Conservation (phyloP, 2,888 invertebrate species). For the Papilio gigon region DNA sequence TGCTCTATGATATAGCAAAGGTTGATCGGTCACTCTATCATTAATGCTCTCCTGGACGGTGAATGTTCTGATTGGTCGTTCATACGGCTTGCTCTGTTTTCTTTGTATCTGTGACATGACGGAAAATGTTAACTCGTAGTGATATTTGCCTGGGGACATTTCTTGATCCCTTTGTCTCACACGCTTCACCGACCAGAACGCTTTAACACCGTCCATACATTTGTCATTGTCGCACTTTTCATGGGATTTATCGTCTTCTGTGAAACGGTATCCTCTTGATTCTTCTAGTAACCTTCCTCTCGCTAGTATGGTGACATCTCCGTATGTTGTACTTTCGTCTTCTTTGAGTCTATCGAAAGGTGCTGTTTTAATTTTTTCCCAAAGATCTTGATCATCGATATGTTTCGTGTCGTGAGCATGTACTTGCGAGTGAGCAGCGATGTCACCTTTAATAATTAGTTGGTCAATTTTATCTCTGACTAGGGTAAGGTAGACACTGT, state of each 20-base stretch:
- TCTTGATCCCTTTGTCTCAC: slow-evolving; percentile 84
- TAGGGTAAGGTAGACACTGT: slow-evolving; percentile 85
- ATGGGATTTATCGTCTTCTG: slow-evolving; percentile 71
- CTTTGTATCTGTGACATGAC: slow-evolving; percentile 81
- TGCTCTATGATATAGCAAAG: slow-evolving; percentile 49
- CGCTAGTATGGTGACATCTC: slow-evolving; percentile 85
- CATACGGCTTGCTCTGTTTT: slow-evolving; percentile 72
- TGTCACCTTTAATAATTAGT: slow-evolving; percentile 69
- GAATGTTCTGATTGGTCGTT: slow-evolving; percentile 84
- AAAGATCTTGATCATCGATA: slow-evolving; percentile 73
- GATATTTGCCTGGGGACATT: slow-evolving; percentile 71
- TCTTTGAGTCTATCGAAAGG: slow-evolving; percentile 69
- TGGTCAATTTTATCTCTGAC: slow-evolving; percentile 81
- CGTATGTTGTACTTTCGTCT: slow-evolving; percentile 79
- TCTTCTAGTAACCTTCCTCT: slow-evolving; percentile 84
- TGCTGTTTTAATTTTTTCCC: slow-evolving; percentile 77
- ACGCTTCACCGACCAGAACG: slow-evolving; percentile 87
- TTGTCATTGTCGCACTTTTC: slow-evolving; percentile 70
- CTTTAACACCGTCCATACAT: slow-evolving; percentile 81
- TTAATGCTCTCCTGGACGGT: slow-evolving; percentile 81
- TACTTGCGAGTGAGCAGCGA: slow-evolving; percentile 57
- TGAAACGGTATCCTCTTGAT: slow-evolving; percentile 79
- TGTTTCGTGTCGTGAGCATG: slow-evolving; percentile 59
- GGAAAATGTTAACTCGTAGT: slow-evolving; percentile 86
- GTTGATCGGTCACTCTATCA: slow-evolving; percentile 55